Evolutionary conservation across 2,113 vertebrate species (phyloP), one percentile per base, ranked within the genome.

Genomic region (Hyla sarda): DNA sequence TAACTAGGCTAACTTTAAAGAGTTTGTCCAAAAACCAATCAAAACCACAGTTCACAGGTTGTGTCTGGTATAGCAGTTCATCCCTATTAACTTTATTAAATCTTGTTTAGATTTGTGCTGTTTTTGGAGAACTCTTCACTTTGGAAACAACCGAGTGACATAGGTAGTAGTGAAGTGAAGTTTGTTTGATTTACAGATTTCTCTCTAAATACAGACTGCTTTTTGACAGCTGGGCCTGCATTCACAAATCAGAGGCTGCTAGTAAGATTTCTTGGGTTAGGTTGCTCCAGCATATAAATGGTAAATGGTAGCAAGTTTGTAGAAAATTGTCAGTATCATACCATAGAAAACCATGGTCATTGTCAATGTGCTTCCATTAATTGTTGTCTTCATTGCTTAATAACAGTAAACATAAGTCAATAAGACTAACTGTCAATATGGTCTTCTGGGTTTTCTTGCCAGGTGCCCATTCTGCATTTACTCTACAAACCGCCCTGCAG

Each of bases 381-480:
- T 10, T 54, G 14, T 77, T 10, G 28, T 52, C 30, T 34, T 71
- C 14, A 50, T 75, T 47, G 23, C 12, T n/a, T 41, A 45, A 12
- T n/a, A 11, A n/a, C n/a, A 45, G n/a, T n/a, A 41, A 41, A 41
- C 3, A 41, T 14, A 30, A 13, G 25, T 16, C 5, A n/a, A n/a
- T 34, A 71, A 77, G 3, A 75, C 28, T 25, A 50, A 74, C 56
- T 76, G 52, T 76, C 37, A 5, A 2, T 56, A 14, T 45, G 75
- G 0, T 89, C 85, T 88, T 71, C 87, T 92, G 58, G 88, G 62
- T 34, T 92, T 83, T 91, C 85, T 89, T 89, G 87, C 86, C 94
- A 99, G 98, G 97, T 99, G 98, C 95, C 98, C 98, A 28, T 97
- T 99, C 95, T 99, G 98, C 94, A 95, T 97, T 94, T 99, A 99